Evolutionary conservation across 2,888 invertebrate species (phyloP).

Genomic region (Halictus ligatus): DNA sequence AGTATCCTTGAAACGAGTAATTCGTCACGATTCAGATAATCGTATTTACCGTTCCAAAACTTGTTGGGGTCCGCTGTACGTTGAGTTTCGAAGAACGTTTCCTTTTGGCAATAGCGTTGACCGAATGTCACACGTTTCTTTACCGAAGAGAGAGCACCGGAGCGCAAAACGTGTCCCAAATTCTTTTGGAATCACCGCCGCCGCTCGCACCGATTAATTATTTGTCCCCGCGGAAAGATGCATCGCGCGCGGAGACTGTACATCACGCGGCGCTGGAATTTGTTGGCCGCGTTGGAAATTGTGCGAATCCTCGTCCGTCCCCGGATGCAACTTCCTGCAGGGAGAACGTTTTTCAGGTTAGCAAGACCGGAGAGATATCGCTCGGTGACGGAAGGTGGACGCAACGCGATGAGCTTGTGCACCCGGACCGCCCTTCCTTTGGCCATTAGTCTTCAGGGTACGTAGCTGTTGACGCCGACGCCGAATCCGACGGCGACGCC

Average conservation of each 20-base stretch:
- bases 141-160: too few relatives aligned
- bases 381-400: conserved; percentile 88
- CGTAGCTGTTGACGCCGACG: conserved; percentile 83
- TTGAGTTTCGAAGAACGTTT: too few relatives aligned
- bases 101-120: too few relatives aligned
- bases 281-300: neutral
- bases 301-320: neutral
- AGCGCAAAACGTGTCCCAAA: neutral
- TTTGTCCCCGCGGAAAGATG: neutral
- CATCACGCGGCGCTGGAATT: neutral
- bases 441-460: conserved; percentile 91
- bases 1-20: too few relatives aligned
- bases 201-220: neutral
- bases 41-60: too few relatives aligned
- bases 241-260: neutral
- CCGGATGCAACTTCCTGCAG: conserved; percentile 23
- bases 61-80: too few relatives aligned
- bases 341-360: conserved; percentile 85
- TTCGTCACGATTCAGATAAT: too few relatives aligned
- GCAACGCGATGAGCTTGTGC: conserved; percentile 90
- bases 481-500: conserved; percentile 72
- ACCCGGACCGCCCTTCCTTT: conserved; percentile 90
- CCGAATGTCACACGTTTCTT: too few relatives aligned
- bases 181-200: neutral
- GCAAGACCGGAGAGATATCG: conserved; percentile 90